Base-by-base conservation (phyloP, 2,113 vertebrate species). In the Melanerpes aurifrons region DNA sequence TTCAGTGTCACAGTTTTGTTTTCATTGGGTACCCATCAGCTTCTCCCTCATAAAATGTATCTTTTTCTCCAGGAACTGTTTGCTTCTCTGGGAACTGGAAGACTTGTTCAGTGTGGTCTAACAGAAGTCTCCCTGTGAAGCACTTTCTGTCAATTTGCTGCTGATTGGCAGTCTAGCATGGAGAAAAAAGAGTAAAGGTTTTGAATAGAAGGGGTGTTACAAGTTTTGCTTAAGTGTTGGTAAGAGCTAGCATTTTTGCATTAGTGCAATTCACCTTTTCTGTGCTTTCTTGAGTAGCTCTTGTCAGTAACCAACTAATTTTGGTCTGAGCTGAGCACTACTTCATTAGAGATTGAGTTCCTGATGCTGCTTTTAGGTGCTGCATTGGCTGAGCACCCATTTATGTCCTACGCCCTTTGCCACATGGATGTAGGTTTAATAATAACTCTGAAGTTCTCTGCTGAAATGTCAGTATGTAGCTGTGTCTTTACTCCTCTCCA, bases 281-380 rank as follows among this genome's bases (percentile, higher is more conserved):
- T 84, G 18, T 76, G 53, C 37, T 63, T 91, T 80, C 86, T 81
- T 68, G 64, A 81, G 73, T 57, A 71, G 64, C 57, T 91, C 57
- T 85, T 71, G 19, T 77, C 57, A 53, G 29, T 68, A 90, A 64
- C 48, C 64, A 75, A 15, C 47, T 82, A 22, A 48, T 95, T 88
- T 77, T 78, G 66, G 32, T 68, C 54, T 64, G 54, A 86, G 53
- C 75, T 83, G 61, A 76, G 47, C 50, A 20, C 25, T 76, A 1
- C 71, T 82, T 89, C 59, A 35, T 78, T 90, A 91, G 56, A 45
- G n/a, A 50, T 35, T 61, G 25, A 83, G 62, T 53, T 94, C 37
- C 12, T 24, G 13, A 21, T 2, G 10, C 26, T 71, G 69, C 21
- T 75, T 93, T 64, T 78, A 32, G 63, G 37, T 1, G 12, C 72